Base-by-base conservation (phyloP, 2,888 invertebrate species). In the Eristalis arbustorum region DNA sequence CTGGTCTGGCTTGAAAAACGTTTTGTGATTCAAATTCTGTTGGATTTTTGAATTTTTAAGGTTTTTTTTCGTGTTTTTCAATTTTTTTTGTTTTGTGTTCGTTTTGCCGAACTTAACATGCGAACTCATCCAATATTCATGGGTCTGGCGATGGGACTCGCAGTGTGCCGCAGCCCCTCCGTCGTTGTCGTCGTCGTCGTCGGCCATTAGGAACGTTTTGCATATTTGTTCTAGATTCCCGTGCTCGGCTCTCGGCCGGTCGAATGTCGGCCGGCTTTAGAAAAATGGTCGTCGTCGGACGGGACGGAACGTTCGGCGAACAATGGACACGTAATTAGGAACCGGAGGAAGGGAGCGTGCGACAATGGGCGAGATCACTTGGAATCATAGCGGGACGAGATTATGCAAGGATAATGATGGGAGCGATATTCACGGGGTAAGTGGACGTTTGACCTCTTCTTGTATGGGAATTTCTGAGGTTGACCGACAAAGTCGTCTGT, bases 341-440 rank as follows among this genome's bases (percentile, higher is more conserved):
- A 66, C 69, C 40, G 73, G 61, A 76, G 57, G 62, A 34, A 5
- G 62, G 66, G 77, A 18, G 18, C 18, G 49, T 49, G 49, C 49
- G 69, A 85, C 77, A 85, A 85, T 75, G 74, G 74, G 66, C 77
- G 64, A 81, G 62, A 78, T 85, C 77, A 74, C 77, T 74, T 34
- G 81, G 80, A 85, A 85, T 82, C 82, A 82, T 82, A 78, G 74
- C 74, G 77, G 64, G 69, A 66, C 74, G 82, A 82, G 85, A 85
- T 85, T 85, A 78, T 69, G 73, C 69, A 66, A 82, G 85, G 85
- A 85, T 85, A 85, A 85, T 77, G 85, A 85, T 85, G 82, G 77
- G 85, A 85, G 77, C 61, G 61, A 42, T 84, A 59, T 73, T 64
- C 59, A 49, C 23, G 42, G 40, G 62, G 25, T 42, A 69, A 78